phyloP scores from a whole-genome alignment of 2,888 invertebrate genomes.

The Crematogaster levior region DNA sequence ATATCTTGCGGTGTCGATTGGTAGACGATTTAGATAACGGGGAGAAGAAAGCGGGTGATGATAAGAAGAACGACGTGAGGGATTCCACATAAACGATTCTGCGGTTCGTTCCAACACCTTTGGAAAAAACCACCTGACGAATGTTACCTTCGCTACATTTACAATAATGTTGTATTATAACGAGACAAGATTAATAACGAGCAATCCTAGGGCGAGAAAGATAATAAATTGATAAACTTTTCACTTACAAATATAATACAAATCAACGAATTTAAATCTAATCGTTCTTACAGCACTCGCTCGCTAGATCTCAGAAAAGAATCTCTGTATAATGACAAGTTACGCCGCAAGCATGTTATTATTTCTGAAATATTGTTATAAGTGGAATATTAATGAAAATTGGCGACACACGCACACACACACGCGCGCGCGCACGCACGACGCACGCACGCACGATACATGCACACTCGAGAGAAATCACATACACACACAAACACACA shows the following conservation, averaged over 20 bases:
- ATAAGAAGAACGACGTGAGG: conserved; percentile 22
- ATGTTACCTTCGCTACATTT: conserved; percentile 8
- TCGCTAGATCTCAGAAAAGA: conserved; percentile 11
- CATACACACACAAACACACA: conserved; percentile 3
- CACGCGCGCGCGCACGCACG: no score
- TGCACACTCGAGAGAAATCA: neutral
- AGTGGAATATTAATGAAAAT: conserved; percentile 16
- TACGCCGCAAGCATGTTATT: conserved; percentile 35
- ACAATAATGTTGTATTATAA: conserved; percentile 29
- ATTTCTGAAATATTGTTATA: conserved; percentile 21
- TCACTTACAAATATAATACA: conserved; percentile 24
- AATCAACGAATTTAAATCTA: conserved; percentile 34
- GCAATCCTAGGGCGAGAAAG: conserved; percentile 13
- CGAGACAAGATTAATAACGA: conserved; percentile 22
- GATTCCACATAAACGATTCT: conserved; percentile 16
- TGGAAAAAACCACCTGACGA: conserved; percentile 18
- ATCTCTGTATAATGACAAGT: conserved; percentile 11
- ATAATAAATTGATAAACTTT: conserved; percentile 27
- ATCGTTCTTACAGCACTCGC: conserved; percentile 3
- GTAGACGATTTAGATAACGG: neutral
- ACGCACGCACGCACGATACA: neutral
- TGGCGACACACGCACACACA: neutral
- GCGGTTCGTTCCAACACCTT: neutral
- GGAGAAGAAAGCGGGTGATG: conserved; percentile 1
- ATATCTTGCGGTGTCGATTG: neutral